These are phyloP conservation scores for Panagrolaimus sp. DNA, from an alignment of 1,140 invertebrate genomes.

Conservation along the genomic window DNA sequence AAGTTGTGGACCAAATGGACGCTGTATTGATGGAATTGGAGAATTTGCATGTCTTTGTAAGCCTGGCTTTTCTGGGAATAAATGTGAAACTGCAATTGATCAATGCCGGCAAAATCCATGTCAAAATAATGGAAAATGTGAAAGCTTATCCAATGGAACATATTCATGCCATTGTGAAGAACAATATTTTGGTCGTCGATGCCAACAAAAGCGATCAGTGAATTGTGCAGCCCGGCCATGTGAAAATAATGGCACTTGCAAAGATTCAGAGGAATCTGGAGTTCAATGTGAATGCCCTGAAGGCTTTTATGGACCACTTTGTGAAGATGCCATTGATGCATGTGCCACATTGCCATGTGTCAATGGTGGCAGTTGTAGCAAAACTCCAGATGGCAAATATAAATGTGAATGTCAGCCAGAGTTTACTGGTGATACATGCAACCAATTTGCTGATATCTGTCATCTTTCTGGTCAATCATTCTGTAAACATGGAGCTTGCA, in stretches of 20 bases:
- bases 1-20: constrained; percentile 39
- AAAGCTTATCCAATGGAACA: constrained; percentile 24
- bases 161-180: constrained; percentile 32
- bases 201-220: constrained; percentile 28
- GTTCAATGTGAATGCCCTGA: constrained; percentile 19
- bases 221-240: constrained; percentile 33
- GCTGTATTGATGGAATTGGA: constrained; percentile 50
- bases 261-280: neutral
- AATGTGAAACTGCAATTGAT: constrained; percentile 25
- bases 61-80: constrained; percentile 9
- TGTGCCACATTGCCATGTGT: neutral
- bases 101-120: constrained; percentile 40
- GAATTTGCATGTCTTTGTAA: constrained; percentile 16
- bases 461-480: neutral
- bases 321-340: constrained; percentile 25
- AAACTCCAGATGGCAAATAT: neutral
- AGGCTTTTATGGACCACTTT: constrained; percentile 26
- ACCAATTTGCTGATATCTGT: constrained; percentile 9
- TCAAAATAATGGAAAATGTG: constrained; percentile 34
- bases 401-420: constrained; percentile 1
- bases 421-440: neutral
- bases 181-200: constrained; percentile 35
- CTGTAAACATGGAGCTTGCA: constrained; percentile 21
- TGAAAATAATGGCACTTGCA: constrained; percentile 40
- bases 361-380: neutral